phyloP scores from a whole-genome alignment of 2,888 invertebrate species.

The Apamea epomidion region DNA sequence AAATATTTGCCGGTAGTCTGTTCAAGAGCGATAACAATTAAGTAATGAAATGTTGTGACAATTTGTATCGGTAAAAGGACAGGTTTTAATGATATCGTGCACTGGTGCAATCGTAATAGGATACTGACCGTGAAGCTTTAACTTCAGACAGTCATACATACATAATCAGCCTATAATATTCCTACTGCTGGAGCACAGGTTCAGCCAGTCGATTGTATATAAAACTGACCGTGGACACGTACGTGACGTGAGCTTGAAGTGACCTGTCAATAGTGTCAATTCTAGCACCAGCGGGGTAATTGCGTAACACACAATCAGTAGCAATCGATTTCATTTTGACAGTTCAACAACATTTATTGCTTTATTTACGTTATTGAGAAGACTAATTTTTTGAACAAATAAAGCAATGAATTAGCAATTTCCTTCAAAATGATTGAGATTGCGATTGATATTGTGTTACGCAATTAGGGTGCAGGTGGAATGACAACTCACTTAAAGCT shows the following conservation, averaged over 20 bases:
- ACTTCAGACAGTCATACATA: too few species aligned
- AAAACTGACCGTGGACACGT: not conserved
- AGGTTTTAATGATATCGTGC: not conserved
- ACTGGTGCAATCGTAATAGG: not conserved
- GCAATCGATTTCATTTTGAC: too few species aligned
- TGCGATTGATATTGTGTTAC: too few species aligned
- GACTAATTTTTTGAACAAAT: too few species aligned
- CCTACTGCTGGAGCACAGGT: not conserved
- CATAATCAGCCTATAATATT: too few species aligned
- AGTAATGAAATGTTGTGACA: not conserved
- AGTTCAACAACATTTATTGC: too few species aligned
- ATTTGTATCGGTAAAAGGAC: not conserved
- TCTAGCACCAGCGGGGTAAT: not conserved
- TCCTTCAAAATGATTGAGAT: too few species aligned
- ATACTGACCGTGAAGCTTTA: too few species aligned
- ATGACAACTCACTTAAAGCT: not conserved
- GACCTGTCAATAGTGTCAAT: not conserved
- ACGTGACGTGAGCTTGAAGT: not conserved
- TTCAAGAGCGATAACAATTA: slow-evolving; percentile 25
- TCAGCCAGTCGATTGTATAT: not conserved
- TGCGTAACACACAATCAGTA: too few species aligned
- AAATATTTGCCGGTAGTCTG: slow-evolving; percentile 3
- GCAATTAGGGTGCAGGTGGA: too few species aligned
- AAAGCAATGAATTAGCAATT: too few species aligned
- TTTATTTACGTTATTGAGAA: too few species aligned